phyloP scores from a whole-genome alignment of 2,797 vertebrate species.

The Sardinella longiceps region DNA sequence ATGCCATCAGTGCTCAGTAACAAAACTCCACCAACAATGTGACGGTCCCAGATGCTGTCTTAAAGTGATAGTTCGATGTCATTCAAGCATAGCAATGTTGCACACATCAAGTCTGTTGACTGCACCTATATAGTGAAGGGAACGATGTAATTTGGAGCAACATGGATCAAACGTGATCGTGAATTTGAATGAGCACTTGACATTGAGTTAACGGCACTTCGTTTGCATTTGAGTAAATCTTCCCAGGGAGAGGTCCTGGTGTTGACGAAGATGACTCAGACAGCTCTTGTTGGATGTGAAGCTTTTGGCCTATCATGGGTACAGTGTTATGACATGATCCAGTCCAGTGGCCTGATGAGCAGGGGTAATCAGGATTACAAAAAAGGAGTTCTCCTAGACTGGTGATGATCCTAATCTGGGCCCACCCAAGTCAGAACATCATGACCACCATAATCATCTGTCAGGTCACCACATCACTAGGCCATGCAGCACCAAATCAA shows the following conservation, averaged over 20 bases:
- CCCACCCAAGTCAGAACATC: background rate
- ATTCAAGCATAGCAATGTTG: too few relatives aligned
- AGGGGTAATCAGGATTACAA: background rate
- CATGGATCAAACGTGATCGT: too few relatives aligned
- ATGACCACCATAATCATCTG: background rate
- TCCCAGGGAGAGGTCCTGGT: constrained; percentile 23
- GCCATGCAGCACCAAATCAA: too few relatives aligned
- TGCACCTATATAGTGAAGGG: too few relatives aligned
- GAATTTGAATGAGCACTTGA: too few relatives aligned
- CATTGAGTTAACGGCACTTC: too few relatives aligned
- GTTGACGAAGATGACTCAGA: constrained; percentile 28
- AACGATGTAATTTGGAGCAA: too few relatives aligned
- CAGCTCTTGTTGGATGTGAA: constrained; percentile 29
- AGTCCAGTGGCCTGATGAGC: background rate
- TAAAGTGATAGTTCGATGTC: too few relatives aligned
- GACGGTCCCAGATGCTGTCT: too few relatives aligned
- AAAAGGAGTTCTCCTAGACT: background rate
- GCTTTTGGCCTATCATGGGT: background rate
- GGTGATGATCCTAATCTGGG: background rate
- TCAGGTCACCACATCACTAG: too few relatives aligned
- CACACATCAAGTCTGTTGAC: too few relatives aligned
- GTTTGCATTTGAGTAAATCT: too few relatives aligned
- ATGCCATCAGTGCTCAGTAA: background rate
- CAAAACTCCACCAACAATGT: background rate
- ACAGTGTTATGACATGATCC: background rate